phyloP scores from a whole-genome alignment of 1,140 invertebrate species.

The Meloidogyne floridensis region DNA sequence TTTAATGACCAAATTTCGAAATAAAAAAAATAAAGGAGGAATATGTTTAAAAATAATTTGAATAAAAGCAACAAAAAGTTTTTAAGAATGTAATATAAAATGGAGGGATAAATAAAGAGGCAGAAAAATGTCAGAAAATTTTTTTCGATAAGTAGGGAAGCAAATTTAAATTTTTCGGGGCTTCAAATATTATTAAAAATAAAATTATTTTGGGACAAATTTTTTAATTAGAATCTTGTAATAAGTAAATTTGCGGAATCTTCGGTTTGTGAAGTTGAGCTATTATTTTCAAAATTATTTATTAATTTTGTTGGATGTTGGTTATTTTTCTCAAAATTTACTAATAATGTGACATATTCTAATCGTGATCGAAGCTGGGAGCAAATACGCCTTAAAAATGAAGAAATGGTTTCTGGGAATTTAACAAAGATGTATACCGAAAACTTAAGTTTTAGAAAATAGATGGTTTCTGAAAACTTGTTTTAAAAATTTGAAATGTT shows the following conservation, averaged over 20 bases:
- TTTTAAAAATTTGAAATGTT: no score
- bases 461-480: no score
- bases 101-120: not conserved
- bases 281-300: not conserved
- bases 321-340: slow-evolving; percentile 29
- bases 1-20: slow-evolving; percentile 7
- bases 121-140: not conserved
- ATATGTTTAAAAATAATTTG: not conserved
- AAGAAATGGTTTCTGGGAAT: not conserved
- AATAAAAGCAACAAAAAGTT: not conserved
- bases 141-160: not conserved
- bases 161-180: no score
- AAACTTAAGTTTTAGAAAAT: no score
- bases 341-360: slow-evolving; percentile 44
- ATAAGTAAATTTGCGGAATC: slow-evolving; percentile 27
- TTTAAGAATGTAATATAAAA: no score
- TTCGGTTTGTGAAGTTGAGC: not conserved
- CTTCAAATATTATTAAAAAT: not conserved
- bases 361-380: slow-evolving; percentile 42
- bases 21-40: not conserved
- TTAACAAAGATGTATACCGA: no score
- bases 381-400: slow-evolving; percentile 13
- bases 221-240: slow-evolving; percentile 30
- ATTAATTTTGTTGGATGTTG: not conserved
- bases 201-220: not conserved